phyloP scores from a whole-genome alignment of 2,113 vertebrate genomes.

The Ammodytes marinus region DNA sequence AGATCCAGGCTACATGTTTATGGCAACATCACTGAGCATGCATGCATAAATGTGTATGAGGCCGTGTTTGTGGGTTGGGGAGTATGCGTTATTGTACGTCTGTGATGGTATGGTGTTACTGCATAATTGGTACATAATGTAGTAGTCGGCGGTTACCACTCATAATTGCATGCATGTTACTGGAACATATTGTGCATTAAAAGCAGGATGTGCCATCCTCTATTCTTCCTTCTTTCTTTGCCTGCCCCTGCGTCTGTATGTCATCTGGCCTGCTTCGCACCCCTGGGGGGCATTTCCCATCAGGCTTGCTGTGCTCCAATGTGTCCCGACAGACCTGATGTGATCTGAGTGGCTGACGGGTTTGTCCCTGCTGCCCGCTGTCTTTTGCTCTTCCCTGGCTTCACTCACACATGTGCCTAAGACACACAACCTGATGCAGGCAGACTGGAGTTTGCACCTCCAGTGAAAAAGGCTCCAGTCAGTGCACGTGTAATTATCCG shows the following conservation, averaged over 20 bases:
- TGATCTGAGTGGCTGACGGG: constrained; percentile 86
- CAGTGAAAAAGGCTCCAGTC: constrained; percentile 46
- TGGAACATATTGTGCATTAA: constrained; percentile 72
- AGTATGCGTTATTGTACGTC: constrained; percentile 14
- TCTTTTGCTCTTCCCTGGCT: constrained; percentile 77
- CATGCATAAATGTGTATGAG: neutral
- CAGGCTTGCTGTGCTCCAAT: constrained; percentile 83
- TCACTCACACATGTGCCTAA: constrained; percentile 62
- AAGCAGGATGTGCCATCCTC: constrained; percentile 70
- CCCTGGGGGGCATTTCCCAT: constrained; percentile 81
- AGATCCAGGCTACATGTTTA: constrained; percentile 74
- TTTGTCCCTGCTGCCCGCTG: constrained; percentile 84
- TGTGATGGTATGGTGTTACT: constrained; percentile 36
- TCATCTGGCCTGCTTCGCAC: constrained; percentile 83
- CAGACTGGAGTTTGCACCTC: constrained; percentile 68
- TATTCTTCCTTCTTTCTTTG: constrained; percentile 69
- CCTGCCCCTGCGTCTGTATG: constrained; percentile 74
- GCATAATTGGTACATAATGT: constrained; percentile 61
- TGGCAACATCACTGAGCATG: constrained; percentile 34
- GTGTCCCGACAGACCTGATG: constrained; percentile 87
- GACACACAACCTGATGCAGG: constrained; percentile 72
- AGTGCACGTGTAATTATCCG: constrained; percentile 28
- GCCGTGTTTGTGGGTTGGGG: constrained; percentile 4
- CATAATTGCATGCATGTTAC: constrained; percentile 67
- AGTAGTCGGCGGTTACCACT: constrained; percentile 47